Evolutionary conservation across 2,888 invertebrate genomes (phyloP), one percentile per base, ranked within the genome.

Genomic region (Agrilus biguttatus): DNA sequence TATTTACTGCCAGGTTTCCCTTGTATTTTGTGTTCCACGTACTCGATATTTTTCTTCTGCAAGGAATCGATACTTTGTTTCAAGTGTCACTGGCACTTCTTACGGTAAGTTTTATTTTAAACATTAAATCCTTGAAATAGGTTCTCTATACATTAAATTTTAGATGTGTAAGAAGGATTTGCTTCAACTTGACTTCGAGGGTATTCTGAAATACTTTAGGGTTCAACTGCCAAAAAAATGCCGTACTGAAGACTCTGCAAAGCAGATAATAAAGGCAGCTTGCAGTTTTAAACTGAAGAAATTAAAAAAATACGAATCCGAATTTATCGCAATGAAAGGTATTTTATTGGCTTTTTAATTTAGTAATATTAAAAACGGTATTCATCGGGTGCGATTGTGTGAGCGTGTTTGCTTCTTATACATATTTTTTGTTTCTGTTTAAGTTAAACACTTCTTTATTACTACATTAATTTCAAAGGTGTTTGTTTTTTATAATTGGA

Each of bases 1-100:
- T 98, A n/a, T 99, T 93, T 71, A 98, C 98, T 2, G 97, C 98
- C 32, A 83, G 97, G 59, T 99, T 99, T 68, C 98, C 98, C 0
- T 73, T 99, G 34, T 90, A 86, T 58, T 81, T 97, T 70, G 82
- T 98, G 32, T 99, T 95, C 70, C 92, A 92, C 65, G 95, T 98
- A 43, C 75, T 99, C 47, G 98, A 99, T 64, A 82, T 98, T 39
- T 97, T 96, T 67, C 75, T 98, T 14, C 73, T 91, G 23, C 85
- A 93, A 77, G 97, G 97, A 41, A 81, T 91, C 59, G 90, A 93
- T 59, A 89, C 93, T 1, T 71, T 98, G 47, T 97, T 97, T 68
- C 95, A 95, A 77, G 87, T 98, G 39, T 95, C 96, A 1, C 68
- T 98, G 42, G 93, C 96, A 42, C 70, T 98, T 44, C 74, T 98